Evolutionary conservation across 2,888 invertebrate genomes (phyloP).

Genomic region (Melanostoma scalare): DNA sequence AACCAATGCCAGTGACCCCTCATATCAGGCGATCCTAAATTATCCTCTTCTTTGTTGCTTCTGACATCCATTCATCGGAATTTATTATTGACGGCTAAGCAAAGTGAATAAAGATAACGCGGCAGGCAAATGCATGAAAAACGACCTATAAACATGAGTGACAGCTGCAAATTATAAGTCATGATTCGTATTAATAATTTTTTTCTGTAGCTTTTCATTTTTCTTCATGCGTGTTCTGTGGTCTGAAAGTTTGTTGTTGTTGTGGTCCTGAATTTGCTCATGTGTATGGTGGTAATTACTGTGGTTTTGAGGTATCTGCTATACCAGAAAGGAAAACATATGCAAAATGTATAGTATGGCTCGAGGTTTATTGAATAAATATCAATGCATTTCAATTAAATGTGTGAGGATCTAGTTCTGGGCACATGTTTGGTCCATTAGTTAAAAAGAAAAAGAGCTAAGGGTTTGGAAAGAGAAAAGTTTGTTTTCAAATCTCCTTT

Average conservation of each 20-base stretch:
- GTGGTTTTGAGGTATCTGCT: not conserved
- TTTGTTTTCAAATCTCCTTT: too few species aligned
- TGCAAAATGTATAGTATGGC: not conserved
- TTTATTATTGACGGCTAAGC: not conserved
- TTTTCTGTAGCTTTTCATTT: constrained; percentile 45
- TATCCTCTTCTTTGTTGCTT: constrained; percentile 14
- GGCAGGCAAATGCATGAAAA: constrained; percentile 44
- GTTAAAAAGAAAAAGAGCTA: too few species aligned
- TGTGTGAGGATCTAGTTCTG: not conserved
- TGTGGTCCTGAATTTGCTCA: too few species aligned
- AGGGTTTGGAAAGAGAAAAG: too few species aligned
- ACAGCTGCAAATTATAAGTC: constrained; percentile 71
- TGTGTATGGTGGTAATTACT: too few species aligned
- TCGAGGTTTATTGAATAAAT: constrained; percentile 56
- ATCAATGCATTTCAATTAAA: constrained; percentile 24
- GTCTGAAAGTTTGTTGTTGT: not conserved
- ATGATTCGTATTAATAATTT: constrained; percentile 68
- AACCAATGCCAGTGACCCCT: constrained; percentile 39
- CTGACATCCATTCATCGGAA: not conserved
- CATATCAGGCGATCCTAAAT: constrained; percentile 51
- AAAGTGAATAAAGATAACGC: not conserved
- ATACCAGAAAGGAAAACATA: not conserved
- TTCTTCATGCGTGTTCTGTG: not conserved
- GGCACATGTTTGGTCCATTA: too few species aligned
- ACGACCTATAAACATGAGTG: constrained; percentile 64